Percentiles rank a stretch among this genome's conserved stretches.
Evolutionary conservation across 1,140 invertebrate genomes (phyloP).

Genomic region (Drosophila tsacasi): DNA sequence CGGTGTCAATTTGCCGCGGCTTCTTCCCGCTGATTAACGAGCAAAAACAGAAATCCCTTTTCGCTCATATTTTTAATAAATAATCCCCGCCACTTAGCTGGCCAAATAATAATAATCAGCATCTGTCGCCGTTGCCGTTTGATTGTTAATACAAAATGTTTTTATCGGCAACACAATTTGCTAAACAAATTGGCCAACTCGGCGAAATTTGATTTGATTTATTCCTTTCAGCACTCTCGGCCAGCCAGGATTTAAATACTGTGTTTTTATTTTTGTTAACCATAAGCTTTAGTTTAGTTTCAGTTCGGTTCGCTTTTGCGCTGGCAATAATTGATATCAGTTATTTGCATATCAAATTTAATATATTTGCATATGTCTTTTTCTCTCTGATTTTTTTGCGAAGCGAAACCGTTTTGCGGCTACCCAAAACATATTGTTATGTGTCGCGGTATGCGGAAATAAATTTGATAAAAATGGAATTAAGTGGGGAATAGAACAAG

Average conservation of each 20-base stretch:
- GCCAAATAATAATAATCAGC: slow-evolving; percentile 34
- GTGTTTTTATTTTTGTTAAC: slow-evolving; percentile 29
- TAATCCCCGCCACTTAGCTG: slow-evolving; percentile 44
- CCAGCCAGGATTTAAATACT: slow-evolving; percentile 59
- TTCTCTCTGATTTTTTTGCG: slow-evolving; percentile 15
- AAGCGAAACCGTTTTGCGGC: slow-evolving; percentile 46
- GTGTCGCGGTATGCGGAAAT: slow-evolving; percentile 69
- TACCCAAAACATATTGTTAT: slow-evolving; percentile 35
- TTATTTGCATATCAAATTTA: slow-evolving; percentile 73
- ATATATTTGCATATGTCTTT: slow-evolving; percentile 65
- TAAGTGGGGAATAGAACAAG: slow-evolving; percentile 38
- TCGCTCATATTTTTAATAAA: slow-evolving; percentile 47
- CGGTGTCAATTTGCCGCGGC: slow-evolving; percentile 39
- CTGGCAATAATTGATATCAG: slow-evolving; percentile 72
- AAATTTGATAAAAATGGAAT: slow-evolving; percentile 35
- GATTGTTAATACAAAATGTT: slow-evolving; percentile 63
- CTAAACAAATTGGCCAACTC: slow-evolving; percentile 64
- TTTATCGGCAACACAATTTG: slow-evolving; percentile 69
- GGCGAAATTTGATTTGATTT: slow-evolving; percentile 75
- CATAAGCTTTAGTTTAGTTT: slow-evolving; percentile 50
- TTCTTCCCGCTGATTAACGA: slow-evolving; percentile 40
- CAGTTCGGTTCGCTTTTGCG: slow-evolving; percentile 30
- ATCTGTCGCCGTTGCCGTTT: slow-evolving; percentile 45
- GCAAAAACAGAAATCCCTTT: slow-evolving; percentile 33
- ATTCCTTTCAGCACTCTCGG: slow-evolving; percentile 57